Percentiles rank a stretch among this genome's conserved stretches.
These are phyloP conservation scores for Camponotus floridanus DNA, from an alignment of 1,140 invertebrate genomes.

Conservation along the genomic window DNA sequence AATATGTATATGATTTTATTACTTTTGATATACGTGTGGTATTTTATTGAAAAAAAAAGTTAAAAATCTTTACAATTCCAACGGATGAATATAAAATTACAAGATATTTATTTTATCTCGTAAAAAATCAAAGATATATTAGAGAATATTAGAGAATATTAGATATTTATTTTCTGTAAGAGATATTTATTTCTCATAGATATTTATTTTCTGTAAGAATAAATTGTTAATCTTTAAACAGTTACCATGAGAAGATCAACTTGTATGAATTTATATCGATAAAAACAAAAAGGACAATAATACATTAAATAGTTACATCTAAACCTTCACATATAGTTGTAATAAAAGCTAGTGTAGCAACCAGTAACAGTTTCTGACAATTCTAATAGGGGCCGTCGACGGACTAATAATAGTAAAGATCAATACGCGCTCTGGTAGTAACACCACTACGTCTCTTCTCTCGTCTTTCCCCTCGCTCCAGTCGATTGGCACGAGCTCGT, in stretches of 20 bases:
- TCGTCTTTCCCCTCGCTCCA: slow-evolving; percentile 28
- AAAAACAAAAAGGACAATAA: neutral
- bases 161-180: neutral
- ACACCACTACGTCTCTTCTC: slow-evolving; percentile 60
- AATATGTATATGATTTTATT: neutral
- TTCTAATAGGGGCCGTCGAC: slow-evolving; percentile 77
- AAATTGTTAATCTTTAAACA: slow-evolving; percentile 8
- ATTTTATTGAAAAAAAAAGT: neutral
- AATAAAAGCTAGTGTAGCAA: slow-evolving; percentile 44
- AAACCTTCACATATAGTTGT: slow-evolving; percentile 27
- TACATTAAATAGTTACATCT: slow-evolving; percentile 43
- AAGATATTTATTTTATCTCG: neutral
- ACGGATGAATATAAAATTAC: neutral
- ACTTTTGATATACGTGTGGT: neutral
- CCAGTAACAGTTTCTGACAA: slow-evolving; percentile 66
- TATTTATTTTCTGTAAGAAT: neutral
- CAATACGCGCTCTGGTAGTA: slow-evolving; percentile 74
- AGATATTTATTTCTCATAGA: neutral
- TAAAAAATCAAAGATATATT: neutral
- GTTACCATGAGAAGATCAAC: neutral
- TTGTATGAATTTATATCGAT: slow-evolving; percentile 2
- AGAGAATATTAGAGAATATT: no score
- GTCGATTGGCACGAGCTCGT: slow-evolving; percentile 45
- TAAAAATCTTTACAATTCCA: neutral
- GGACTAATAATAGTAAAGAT: slow-evolving; percentile 82